These are phyloP conservation scores for Geococcyx californianus DNA, from an alignment of 2,113 vertebrate genomes.

Conservation along the genomic window DNA sequence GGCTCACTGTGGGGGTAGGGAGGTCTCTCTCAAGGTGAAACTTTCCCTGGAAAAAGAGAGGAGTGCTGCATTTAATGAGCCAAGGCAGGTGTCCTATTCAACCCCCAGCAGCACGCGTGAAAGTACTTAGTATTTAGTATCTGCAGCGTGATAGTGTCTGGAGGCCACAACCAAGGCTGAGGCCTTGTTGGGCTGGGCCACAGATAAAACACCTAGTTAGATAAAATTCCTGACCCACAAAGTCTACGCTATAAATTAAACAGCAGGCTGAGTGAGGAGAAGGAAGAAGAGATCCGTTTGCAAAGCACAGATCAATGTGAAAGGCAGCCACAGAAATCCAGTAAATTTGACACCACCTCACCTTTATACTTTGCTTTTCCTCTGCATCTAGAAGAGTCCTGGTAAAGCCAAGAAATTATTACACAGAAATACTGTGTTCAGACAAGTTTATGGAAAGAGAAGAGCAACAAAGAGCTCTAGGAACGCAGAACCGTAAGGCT, in stretches of 20 bases:
- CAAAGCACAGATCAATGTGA: neutral
- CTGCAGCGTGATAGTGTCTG: neutral
- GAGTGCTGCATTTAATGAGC: conserved; percentile 56
- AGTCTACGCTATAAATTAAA: conserved; percentile 40
- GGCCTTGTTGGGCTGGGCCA: conserved; percentile 27
- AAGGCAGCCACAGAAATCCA: neutral
- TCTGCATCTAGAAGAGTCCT: neutral
- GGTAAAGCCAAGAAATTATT: neutral
- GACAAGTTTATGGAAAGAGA: neutral
- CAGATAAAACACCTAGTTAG: conserved; percentile 51
- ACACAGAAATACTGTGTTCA: neutral
- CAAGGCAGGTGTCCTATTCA: conserved; percentile 48
- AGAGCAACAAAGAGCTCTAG: neutral
- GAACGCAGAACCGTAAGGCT: neutral
- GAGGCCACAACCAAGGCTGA: conserved; percentile 27
- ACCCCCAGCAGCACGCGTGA: neutral
- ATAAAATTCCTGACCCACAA: conserved; percentile 26
- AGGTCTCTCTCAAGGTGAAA: conserved; percentile 54
- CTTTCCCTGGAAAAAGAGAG: conserved; percentile 20
- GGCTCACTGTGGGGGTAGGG: neutral
- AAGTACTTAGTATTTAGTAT: conserved; percentile 36
- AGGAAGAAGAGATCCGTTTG: neutral
- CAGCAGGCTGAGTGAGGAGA: neutral
- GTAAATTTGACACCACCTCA: neutral
- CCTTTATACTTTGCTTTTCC: neutral